Percentiles rank a stretch among this genome's conserved stretches.
Evolutionary conservation across 2,113 vertebrate genomes (phyloP).

Genomic region (Heliornis fulica): DNA sequence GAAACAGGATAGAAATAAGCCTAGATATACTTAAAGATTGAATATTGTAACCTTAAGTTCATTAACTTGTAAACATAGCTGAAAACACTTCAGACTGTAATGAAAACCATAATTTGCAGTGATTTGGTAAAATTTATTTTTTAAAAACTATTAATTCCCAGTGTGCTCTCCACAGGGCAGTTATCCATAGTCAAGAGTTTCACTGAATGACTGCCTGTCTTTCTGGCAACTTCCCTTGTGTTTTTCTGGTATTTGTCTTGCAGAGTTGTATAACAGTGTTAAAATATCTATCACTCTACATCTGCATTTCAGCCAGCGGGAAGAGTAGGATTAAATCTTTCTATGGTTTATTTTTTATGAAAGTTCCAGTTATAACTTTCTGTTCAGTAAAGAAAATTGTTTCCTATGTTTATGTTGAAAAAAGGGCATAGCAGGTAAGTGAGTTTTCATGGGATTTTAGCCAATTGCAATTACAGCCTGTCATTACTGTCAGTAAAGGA

Average conservation of each 20-base stretch:
- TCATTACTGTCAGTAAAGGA: background rate
- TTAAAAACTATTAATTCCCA: background rate
- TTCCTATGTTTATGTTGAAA: background rate
- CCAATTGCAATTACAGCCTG: background rate
- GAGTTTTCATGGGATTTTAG: background rate
- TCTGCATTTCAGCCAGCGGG: background rate
- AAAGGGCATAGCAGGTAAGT: background rate
- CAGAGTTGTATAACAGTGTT: background rate
- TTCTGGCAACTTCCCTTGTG: background rate
- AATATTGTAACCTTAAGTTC: background rate
- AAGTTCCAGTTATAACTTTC: background rate
- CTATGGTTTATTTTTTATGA: background rate
- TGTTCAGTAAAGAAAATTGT: background rate
- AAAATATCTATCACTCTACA: background rate
- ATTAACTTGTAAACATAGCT: background rate
- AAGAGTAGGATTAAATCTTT: background rate
- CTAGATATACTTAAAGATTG: background rate
- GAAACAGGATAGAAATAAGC: background rate
- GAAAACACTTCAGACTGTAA: background rate
- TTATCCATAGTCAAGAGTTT: background rate
- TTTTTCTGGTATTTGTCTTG: background rate
- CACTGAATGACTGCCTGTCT: background rate
- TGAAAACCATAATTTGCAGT: background rate
- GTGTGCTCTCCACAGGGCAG: rapidly evolving
- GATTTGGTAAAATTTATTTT: background rate